Evolutionary conservation across 2,797 vertebrate species (phyloP).

Genomic region (Rhabdomys pumilio): DNA sequence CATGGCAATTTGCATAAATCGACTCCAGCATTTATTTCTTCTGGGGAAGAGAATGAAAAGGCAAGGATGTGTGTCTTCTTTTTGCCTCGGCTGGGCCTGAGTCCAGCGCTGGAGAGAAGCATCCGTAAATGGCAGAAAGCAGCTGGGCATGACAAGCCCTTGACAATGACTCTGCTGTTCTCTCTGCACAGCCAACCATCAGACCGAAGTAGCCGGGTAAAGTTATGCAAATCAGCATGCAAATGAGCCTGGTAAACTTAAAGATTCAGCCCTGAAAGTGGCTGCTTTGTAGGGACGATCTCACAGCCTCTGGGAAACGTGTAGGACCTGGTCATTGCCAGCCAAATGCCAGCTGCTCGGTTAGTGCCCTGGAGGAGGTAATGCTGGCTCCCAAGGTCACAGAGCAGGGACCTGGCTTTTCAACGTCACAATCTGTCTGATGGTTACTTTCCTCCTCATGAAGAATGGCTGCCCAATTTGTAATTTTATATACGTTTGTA

Average conservation of each 20-base stretch:
- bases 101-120: conserved; percentile 65
- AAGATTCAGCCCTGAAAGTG: conserved; percentile 54
- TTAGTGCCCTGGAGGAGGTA: not conserved
- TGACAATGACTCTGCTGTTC: conserved; percentile 80
- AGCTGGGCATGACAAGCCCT: conserved; percentile 69
- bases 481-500: not conserved
- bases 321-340: not conserved
- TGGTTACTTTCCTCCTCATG: not conserved
- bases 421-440: not conserved
- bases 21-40: conserved; percentile 77
- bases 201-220: conserved; percentile 66
- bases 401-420: not conserved
- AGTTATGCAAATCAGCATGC: conserved; percentile 82
- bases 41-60: conserved; percentile 70
- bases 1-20: conserved; percentile 78
- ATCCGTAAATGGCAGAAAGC: conserved; percentile 63
- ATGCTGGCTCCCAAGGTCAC: not conserved
- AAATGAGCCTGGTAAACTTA: conserved; percentile 77
- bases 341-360: not conserved
- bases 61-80: conserved; percentile 55
- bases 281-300: conserved; percentile 2
- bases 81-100: conserved; percentile 42
- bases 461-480: not conserved
- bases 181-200: conserved; percentile 46
- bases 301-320: conserved; percentile 5